These are phyloP conservation scores for Actinemys pallida DNA, from an alignment of 2,113 vertebrate genomes.

Conservation along the genomic window DNA sequence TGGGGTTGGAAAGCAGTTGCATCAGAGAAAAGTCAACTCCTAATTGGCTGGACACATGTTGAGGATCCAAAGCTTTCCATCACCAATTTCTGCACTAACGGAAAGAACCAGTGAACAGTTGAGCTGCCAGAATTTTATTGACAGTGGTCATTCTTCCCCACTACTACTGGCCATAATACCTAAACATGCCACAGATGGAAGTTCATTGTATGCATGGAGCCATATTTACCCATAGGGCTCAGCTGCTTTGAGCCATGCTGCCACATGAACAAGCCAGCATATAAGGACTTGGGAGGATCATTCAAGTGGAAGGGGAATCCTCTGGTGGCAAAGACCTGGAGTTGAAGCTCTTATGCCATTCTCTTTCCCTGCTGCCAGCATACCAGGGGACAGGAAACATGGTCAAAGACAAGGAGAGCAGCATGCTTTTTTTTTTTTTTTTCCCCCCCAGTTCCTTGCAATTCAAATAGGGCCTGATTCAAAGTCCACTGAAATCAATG, in stretches of 20 bases:
- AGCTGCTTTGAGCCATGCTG: neutral
- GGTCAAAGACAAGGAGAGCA: constrained; percentile 15
- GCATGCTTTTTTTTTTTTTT: neutral
- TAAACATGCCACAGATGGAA: neutral
- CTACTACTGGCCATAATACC: neutral
- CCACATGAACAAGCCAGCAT: neutral
- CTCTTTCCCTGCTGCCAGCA: neutral
- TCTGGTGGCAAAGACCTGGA: neutral
- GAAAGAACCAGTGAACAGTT: constrained; percentile 48
- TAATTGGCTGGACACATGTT: constrained; percentile 34
- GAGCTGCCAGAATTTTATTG: constrained; percentile 32
- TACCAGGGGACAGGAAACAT: neutral
- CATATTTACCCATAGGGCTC: neutral
- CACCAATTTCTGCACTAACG: constrained; percentile 45
- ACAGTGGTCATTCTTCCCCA: neutral
- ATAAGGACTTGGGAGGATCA: neutral
- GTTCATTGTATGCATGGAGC: no score
- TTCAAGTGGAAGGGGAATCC: neutral
- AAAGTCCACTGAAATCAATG: neutral
- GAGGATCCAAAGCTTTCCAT: constrained; percentile 50
- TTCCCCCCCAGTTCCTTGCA: neutral
- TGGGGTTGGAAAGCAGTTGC: constrained; percentile 29
- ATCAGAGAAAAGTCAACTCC: constrained; percentile 48
- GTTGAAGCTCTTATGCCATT: neutral
- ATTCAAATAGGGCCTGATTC: neutral